Evolutionary conservation across 92 coral and sea anemone species (phyloP).

Genomic region (Bergia sp.): DNA sequence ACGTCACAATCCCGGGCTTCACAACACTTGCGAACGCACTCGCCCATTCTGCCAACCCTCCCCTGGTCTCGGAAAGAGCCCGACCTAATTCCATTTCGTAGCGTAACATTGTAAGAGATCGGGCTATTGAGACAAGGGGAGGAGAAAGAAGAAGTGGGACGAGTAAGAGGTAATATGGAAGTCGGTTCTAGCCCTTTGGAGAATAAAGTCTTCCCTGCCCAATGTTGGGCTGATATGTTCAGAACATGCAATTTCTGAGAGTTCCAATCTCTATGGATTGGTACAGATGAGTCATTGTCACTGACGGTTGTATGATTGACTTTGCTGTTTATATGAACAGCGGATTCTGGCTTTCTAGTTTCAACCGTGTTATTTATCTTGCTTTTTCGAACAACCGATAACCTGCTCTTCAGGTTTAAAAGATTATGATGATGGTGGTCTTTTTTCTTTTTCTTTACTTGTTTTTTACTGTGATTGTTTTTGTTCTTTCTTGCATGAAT

Average conservation of each 20-base stretch:
- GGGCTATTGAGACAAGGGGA: conserved; percentile 97
- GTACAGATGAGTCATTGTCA: background rate
- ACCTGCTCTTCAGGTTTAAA: background rate
- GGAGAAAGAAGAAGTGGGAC: conserved; percentile 56
- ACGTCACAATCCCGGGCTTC: conserved; percentile 74
- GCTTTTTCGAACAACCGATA: conserved; percentile 1
- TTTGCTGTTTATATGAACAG: background rate
- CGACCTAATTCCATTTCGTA: conserved; percentile 98
- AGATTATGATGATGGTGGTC: background rate
- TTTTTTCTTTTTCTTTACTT: background rate
- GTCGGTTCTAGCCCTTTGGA: conserved; percentile 75
- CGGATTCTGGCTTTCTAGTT: background rate
- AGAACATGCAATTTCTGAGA: background rate
- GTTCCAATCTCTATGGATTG: conserved; percentile 5
- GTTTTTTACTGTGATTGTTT: background rate
- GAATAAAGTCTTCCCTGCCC: conserved; percentile 55
- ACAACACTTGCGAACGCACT: conserved; percentile 87
- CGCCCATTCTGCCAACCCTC: conserved; percentile 95
- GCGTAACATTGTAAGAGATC: conserved; percentile 99
- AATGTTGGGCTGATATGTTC: conserved; percentile 33
- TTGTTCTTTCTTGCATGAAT: background rate
- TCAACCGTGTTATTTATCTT: background rate
- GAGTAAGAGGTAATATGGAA: conserved; percentile 41
- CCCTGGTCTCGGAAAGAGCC: conserved; percentile 99
- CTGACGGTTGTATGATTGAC: background rate